These are phyloP conservation scores for Papilio elwesi DNA, from an alignment of 2,888 invertebrate species.

Conservation along the genomic window DNA sequence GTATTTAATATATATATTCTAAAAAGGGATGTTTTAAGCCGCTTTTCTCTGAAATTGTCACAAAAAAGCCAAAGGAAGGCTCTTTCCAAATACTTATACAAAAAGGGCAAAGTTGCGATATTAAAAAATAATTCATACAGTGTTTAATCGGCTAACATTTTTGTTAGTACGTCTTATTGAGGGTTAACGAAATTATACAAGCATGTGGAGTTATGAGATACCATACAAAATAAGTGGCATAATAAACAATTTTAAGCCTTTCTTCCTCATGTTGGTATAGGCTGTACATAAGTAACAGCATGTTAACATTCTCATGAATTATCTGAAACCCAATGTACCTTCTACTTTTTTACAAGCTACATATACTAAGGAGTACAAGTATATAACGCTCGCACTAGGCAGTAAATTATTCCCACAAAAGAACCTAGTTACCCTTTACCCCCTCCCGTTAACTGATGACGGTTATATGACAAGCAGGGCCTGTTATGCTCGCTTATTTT, in stretches of 20 bases:
- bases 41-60: neutral
- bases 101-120: slow-evolving; percentile 10
- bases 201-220: neutral
- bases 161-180: neutral
- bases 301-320: no score
- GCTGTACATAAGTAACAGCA: slow-evolving; percentile 21
- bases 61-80: neutral
- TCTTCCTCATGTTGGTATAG: no score
- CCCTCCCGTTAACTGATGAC: neutral
- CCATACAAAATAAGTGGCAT: neutral
- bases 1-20: neutral
- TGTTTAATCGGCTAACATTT: neutral
- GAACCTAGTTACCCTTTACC: neutral
- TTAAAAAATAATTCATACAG: slow-evolving; percentile 18
- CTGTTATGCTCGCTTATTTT: neutral
- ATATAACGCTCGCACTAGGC: neutral
- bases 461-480: slow-evolving; percentile 27
- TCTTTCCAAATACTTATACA: neutral
- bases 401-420: slow-evolving; percentile 1
- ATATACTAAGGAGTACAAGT: no score
- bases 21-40: neutral
- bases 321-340: slow-evolving; percentile 32
- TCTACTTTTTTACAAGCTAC: slow-evolving; percentile 39
- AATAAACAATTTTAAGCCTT: no score
- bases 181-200: neutral